phyloP scores from a whole-genome alignment of 1,140 invertebrate species.

The Atta texana region DNA sequence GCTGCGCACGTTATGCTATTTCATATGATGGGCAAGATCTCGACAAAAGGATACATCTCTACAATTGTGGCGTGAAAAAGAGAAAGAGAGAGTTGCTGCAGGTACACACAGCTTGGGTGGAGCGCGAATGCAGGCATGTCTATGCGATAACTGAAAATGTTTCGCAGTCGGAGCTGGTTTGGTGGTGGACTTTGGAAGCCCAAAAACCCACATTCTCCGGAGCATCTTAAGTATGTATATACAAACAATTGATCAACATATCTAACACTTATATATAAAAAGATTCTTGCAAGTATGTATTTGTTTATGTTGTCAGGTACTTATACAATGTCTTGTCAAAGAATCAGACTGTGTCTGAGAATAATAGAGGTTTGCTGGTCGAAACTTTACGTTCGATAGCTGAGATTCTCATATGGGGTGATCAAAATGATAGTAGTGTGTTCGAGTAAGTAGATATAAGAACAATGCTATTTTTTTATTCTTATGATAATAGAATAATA shows the following conservation, averaged over 20 bases:
- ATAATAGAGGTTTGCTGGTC: slow-evolving; percentile 97
- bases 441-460: slow-evolving; percentile 94
- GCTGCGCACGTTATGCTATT: too few species aligned
- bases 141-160: slow-evolving; percentile 87
- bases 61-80: too few species aligned
- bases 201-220: slow-evolving; percentile 98
- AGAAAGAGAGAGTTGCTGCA: not conserved
- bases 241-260: not conserved
- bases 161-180: slow-evolving; percentile 95
- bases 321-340: slow-evolving; percentile 97
- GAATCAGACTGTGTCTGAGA: slow-evolving; percentile 98
- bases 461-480: not conserved
- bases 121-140: slow-evolving; percentile 38
- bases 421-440: slow-evolving; percentile 99
- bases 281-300: not conserved
- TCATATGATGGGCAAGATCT: too few species aligned
- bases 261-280: not conserved
- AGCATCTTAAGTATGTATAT: slow-evolving; percentile 94
- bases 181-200: slow-evolving; percentile 95
- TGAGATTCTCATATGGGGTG: slow-evolving; percentile 99
- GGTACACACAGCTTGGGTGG: not conserved
- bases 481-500: not conserved
- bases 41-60: too few species aligned
- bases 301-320: slow-evolving; percentile 88
- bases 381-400: slow-evolving; percentile 98